Evolutionary conservation across 1,140 invertebrate genomes (phyloP).

Genomic region (Macrosteles quadrilineatus): DNA sequence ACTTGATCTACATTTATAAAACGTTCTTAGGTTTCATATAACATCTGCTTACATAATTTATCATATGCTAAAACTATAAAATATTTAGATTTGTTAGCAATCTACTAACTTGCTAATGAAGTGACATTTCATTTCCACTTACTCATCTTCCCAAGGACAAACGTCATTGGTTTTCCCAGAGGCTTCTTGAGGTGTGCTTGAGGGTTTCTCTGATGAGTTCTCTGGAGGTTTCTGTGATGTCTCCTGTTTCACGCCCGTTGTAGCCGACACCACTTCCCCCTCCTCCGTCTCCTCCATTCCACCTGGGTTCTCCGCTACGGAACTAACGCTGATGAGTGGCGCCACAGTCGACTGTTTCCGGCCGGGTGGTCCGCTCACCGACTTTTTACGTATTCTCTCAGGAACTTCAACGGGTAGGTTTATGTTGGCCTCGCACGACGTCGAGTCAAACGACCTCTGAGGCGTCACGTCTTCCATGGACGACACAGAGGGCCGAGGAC

Average conservation of each 20-base stretch:
- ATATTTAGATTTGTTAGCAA: no score
- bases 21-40: no score
- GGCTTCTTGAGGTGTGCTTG: constrained; percentile 11
- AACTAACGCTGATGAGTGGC: constrained; percentile 71
- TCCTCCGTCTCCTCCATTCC: constrained; percentile 42
- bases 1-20: no score
- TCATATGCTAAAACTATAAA: no score
- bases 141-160: constrained; percentile 90
- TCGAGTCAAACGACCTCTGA: constrained; percentile 52
- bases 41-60: no score
- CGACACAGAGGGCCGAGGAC: constrained; percentile 35
- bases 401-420: constrained; percentile 38
- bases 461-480: constrained; percentile 41
- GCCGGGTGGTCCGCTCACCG: constrained; percentile 28
- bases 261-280: constrained; percentile 30
- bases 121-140: constrained; percentile 64
- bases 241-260: no score
- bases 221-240: no score
- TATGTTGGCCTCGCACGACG: constrained; percentile 41
- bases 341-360: constrained; percentile 48
- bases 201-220: no score
- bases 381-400: constrained; percentile 36
- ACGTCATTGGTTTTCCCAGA: constrained; percentile 69
- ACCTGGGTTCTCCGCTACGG: constrained; percentile 62
- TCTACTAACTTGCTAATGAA: no score